Evolutionary conservation across 2,113 vertebrate genomes (phyloP).

Genomic region (Cinclus mexicanus): DNA sequence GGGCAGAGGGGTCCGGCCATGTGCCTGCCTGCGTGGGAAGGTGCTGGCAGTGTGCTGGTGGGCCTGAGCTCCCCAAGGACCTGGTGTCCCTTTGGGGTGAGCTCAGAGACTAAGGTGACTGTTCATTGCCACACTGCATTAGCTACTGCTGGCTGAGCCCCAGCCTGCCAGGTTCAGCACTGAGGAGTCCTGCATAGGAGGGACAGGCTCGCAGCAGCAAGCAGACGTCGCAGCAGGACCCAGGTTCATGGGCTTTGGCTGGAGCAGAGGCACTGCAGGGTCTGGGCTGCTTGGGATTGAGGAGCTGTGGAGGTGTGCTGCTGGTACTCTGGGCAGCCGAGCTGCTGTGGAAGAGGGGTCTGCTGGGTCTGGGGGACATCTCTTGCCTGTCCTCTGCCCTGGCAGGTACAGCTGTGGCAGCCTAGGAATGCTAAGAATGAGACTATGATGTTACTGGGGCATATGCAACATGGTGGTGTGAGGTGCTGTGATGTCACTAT

Average conservation of each 20-base stretch:
- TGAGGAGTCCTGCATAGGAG: conserved; percentile 24
- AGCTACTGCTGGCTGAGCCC: conserved; percentile 52
- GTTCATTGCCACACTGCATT: conserved; percentile 44
- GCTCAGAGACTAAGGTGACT: conserved; percentile 42
- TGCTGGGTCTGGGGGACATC: neutral
- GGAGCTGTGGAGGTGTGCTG: neutral
- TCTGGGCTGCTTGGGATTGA: neutral
- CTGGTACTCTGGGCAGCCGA: neutral
- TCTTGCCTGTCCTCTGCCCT: neutral
- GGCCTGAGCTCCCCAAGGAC: neutral
- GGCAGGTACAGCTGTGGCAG: neutral
- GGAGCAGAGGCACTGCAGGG: neutral
- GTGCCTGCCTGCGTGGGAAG: neutral
- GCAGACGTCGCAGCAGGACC: neutral
- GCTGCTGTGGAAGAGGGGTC: neutral
- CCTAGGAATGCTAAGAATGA: neutral
- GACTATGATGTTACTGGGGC: neutral
- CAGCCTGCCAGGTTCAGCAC: neutral
- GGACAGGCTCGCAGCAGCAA: neutral
- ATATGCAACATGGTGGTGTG: neutral
- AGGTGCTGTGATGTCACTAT: neutral
- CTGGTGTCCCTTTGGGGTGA: neutral
- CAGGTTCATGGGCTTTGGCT: neutral
- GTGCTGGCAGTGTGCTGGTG: neutral
- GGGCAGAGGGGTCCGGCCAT: accelerated